A percentile compares a stretch with the other conserved stretches of the same genome.
phyloP scores from a whole-genome alignment of 2,113 vertebrate species.

The Lycaon pictus region DNA sequence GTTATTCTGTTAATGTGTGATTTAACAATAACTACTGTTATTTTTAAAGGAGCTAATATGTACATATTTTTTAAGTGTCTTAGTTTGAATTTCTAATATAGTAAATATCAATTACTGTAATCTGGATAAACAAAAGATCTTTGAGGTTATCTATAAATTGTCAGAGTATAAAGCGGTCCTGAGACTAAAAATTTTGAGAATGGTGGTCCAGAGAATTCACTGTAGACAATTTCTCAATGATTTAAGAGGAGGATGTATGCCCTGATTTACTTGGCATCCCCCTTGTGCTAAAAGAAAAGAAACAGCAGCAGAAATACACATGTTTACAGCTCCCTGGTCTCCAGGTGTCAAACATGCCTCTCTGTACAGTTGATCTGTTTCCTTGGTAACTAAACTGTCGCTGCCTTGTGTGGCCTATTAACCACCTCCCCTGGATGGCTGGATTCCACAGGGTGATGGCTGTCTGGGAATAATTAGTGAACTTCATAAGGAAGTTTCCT shows the following conservation, averaged over 20 bases:
- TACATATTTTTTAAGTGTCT: not conserved
- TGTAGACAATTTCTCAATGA: not conserved
- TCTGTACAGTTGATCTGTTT: slow-evolving; percentile 50
- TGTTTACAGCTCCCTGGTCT: not conserved
- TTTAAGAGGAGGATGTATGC: not conserved
- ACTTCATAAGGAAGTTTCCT: slow-evolving; percentile 72
- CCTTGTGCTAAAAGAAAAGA: not conserved
- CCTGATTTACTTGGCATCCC: not conserved
- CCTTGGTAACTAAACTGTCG: slow-evolving; percentile 61
- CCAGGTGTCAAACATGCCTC: not conserved
- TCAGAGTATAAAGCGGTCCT: not conserved
- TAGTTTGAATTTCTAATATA: slow-evolving; percentile 19
- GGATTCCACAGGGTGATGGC: slow-evolving; percentile 2
- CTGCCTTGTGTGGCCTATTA: slow-evolving; percentile 71
- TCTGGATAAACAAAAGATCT: not conserved
- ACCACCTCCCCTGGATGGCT: not conserved
- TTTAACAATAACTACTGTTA: not conserved
- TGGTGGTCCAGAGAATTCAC: not conserved
- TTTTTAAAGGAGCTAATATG: slow-evolving; percentile 25
- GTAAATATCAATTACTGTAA: slow-evolving; percentile 32
- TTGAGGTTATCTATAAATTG: slow-evolving; percentile 15
- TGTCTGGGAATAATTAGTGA: slow-evolving; percentile 70
- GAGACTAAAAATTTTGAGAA: slow-evolving; percentile 7
- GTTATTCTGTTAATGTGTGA: not conserved
- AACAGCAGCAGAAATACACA: not conserved